These are phyloP conservation scores for Chrysina gloriosa DNA, from an alignment of 2,888 invertebrate species.

Conservation along the genomic window DNA sequence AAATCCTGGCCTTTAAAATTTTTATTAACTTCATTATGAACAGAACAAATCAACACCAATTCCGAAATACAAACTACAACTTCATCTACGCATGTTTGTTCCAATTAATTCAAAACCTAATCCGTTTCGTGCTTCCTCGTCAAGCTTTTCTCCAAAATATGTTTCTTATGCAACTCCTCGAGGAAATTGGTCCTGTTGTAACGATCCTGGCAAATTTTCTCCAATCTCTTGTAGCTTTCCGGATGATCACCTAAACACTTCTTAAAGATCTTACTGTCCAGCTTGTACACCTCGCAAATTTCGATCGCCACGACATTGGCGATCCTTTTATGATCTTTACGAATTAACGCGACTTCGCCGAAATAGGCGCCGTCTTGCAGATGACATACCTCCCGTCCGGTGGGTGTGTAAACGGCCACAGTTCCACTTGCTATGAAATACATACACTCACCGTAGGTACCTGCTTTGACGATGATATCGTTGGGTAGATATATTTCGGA, in stretches of 20 bases:
- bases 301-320: conserved; percentile 73
- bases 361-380: conserved; percentile 73
- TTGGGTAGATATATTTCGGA: conserved; percentile 72
- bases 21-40: no score
- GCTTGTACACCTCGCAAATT: conserved; percentile 70
- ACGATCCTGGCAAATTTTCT: conserved; percentile 37
- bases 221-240: conserved; percentile 33
- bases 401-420: conserved; percentile 70
- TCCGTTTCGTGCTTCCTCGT: conserved; percentile 26
- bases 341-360: conserved; percentile 72
- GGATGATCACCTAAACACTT: conserved; percentile 28
- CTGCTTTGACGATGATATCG: conserved; percentile 71
- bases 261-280: conserved; percentile 61
- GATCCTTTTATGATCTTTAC: conserved; percentile 68
- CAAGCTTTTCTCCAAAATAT: conserved; percentile 38
- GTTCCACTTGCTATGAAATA: conserved; percentile 73
- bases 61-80: no score
- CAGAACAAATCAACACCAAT: no score
- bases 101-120: not conserved
- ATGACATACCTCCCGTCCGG: conserved; percentile 70
- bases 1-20: no score
- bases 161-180: conserved; percentile 43
- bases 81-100: no score
- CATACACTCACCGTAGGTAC: conserved; percentile 73
- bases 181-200: conserved; percentile 38